A percentile compares a stretch with the other conserved stretches of the same genome.
phyloP scores from a whole-genome alignment of 2,797 vertebrate genomes.

The Tiaroga cobitis region DNA sequence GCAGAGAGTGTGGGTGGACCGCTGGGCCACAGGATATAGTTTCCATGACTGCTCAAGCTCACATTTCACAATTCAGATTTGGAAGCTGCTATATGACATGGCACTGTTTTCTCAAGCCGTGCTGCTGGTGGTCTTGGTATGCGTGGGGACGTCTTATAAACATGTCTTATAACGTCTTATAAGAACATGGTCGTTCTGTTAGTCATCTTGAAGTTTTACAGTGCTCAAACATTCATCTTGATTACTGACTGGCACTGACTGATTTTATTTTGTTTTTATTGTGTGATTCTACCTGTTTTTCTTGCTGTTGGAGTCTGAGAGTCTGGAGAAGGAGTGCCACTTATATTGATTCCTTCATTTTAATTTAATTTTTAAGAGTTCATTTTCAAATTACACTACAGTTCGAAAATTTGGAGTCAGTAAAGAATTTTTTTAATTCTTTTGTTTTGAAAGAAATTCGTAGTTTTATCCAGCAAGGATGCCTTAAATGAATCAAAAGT shows the following conservation, averaged over 20 bases:
- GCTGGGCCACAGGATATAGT: constrained; percentile 10
- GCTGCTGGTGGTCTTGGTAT: not conserved
- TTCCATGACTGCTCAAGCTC: constrained; percentile 40
- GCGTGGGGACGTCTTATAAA: not conserved
- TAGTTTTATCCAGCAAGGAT: not conserved
- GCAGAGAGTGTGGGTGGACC: constrained; percentile 36
- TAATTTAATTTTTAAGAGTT: not conserved
- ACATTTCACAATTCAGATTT: constrained; percentile 41
- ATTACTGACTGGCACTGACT: constrained; percentile 3
- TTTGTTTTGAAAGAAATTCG: not conserved
- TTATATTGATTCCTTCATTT: not conserved
- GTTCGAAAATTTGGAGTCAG: not conserved
- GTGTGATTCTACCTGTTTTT: not conserved
- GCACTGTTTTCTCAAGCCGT: constrained; percentile 5
- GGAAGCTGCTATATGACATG: constrained; percentile 40
- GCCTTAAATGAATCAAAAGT: not conserved
- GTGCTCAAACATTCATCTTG: constrained; percentile 20
- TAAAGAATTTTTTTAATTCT: not conserved
- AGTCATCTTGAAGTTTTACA: constrained; percentile 26
- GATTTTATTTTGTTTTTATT: not conserved
- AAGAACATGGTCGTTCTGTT: constrained; percentile 8
- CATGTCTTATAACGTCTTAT: not conserved
- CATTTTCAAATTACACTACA: not conserved
- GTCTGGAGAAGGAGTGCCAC: not conserved
- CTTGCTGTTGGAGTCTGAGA: not conserved